Evolutionary conservation across 2,797 vertebrate genomes (phyloP), one percentile per base, ranked within the genome.

Genomic region (Parambassis ranga): DNA sequence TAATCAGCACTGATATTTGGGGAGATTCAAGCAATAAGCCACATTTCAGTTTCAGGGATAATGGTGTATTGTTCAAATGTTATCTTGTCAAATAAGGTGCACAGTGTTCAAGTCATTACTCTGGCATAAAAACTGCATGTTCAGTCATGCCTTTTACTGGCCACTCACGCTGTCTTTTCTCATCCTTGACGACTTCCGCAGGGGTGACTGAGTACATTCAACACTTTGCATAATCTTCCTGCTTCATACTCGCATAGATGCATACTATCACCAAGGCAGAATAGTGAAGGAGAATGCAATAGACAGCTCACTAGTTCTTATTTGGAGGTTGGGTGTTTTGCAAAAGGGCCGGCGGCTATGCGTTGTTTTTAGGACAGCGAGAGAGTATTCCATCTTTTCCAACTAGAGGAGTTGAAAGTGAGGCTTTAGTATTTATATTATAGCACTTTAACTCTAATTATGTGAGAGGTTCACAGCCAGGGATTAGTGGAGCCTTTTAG

Each of bases 401-500:
- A 50, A 47, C 56, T 20, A 2, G 11, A 8, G 6, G 10, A 2
- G 13, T 16, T n/a, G 9, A 60, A n/a, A 38, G 10, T 10, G 4
- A 66, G 27, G n/a, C 19, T 23, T 64, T 36, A 14, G 4, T 62
- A 72, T 74, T 59, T 19, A 49, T 55, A 35, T 64, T 18, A 2
- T 15, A 44, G 24, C 14, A 11, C 43, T 59, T 70, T 5, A 20
- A 65, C 64, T 72, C 16, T 46, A 53, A 49, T 56, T 3, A 26
- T 51, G 23, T 35, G 31, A 7, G 61, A 70, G 50, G 66, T 65
- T 62, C 51, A 39, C 8, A 6, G 52, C 47, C 31, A 70, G 58
- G 58, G 71, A 83, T 75, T 49, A 75, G 39, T 26, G 35, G 43
- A 51, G 50, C 39, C 58, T 66, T 65, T 70, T 36, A 23, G 43